Percentiles rank a stretch among this genome's conserved stretches.
phyloP scores from a whole-genome alignment of 2,888 invertebrate species.

The Drosophila differens region DNA sequence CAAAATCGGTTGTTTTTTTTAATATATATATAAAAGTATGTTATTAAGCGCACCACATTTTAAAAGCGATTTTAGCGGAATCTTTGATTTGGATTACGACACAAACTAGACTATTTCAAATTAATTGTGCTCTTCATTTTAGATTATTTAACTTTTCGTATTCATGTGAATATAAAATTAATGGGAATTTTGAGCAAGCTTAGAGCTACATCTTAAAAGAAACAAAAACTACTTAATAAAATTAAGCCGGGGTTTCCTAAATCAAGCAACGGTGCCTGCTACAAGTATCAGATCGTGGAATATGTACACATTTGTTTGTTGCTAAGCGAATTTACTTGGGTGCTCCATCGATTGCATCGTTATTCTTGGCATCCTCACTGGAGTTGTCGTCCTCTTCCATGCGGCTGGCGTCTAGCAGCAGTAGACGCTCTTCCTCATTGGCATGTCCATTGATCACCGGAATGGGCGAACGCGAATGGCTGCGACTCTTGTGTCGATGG shows the following conservation, averaged over 20 bases:
- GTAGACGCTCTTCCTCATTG: slow-evolving; percentile 59
- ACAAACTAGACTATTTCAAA: slow-evolving; percentile 5
- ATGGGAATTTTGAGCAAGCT: slow-evolving; percentile 15
- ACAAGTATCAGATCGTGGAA: slow-evolving; percentile 39
- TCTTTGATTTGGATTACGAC: slow-evolving; percentile 27
- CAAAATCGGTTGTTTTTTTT: slow-evolving; percentile 46
- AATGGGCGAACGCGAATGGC: slow-evolving; percentile 70
- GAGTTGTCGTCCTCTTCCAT: slow-evolving; percentile 75
- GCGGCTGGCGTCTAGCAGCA: slow-evolving; percentile 54
- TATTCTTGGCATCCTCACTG: slow-evolving; percentile 52
- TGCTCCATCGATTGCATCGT: slow-evolving; percentile 14
- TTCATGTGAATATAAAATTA: slow-evolving; percentile 11
- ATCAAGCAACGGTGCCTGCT: slow-evolving; percentile 34
- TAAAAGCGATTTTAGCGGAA: slow-evolving; percentile 47
- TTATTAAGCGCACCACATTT: slow-evolving; percentile 23
- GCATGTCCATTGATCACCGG: slow-evolving; percentile 54
- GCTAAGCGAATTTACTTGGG: slow-evolving; percentile 36
- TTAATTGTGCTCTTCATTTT: slow-evolving; percentile 22
- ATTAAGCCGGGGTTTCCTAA: slow-evolving; percentile 16
- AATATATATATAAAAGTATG: slow-evolving; percentile 40
- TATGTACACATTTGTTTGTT: slow-evolving; percentile 47
- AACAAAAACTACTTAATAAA: slow-evolving; percentile 27
- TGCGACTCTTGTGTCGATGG: slow-evolving; percentile 44
- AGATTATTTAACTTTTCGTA: slow-evolving; percentile 10
- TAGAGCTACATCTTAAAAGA: slow-evolving; percentile 29